phyloP scores from a whole-genome alignment of 2,797 vertebrate genomes.

The Furcifer pardalis region DNA sequence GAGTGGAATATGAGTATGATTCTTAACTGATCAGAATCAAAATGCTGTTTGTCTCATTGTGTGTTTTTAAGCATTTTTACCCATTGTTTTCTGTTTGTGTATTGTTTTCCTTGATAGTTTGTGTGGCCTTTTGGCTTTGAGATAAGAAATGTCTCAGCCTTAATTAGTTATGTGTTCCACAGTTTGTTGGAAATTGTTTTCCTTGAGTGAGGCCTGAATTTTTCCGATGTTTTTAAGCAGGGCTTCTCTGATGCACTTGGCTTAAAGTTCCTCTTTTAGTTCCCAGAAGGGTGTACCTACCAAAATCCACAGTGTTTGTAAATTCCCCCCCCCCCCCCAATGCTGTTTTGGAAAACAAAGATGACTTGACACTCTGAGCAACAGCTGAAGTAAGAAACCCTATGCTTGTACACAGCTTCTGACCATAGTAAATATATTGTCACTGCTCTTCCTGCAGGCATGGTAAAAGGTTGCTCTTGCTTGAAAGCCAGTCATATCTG shows the following conservation, averaged over 20 bases:
- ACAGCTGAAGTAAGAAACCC: background rate
- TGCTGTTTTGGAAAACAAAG: background rate
- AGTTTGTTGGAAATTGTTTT: slow-evolving; percentile 60
- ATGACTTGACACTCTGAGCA: background rate
- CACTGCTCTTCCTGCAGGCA: background rate
- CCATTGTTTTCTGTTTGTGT: slow-evolving; percentile 41
- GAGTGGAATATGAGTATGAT: slow-evolving; percentile 46
- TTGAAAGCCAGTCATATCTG: too few species aligned
- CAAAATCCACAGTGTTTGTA: background rate
- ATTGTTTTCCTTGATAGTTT: slow-evolving; percentile 58
- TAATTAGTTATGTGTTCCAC: slow-evolving; percentile 47
- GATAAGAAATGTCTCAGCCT: slow-evolving; percentile 63
- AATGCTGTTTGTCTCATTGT: slow-evolving; percentile 45
- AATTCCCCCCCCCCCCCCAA: background rate
- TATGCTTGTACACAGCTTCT: background rate
- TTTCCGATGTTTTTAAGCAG: background rate
- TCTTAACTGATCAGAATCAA: background rate
- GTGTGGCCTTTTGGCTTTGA: slow-evolving; percentile 51
- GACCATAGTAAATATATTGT: background rate
- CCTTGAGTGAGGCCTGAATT: slow-evolving; percentile 46
- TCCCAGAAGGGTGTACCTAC: background rate
- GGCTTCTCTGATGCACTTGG: background rate
- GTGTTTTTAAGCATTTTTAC: slow-evolving; percentile 39
- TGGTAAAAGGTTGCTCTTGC: too few species aligned
- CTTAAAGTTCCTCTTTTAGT: background rate